These are phyloP conservation scores for Macrosiphum euphorbiae DNA, from an alignment of 2,888 invertebrate species.

Conservation along the genomic window DNA sequence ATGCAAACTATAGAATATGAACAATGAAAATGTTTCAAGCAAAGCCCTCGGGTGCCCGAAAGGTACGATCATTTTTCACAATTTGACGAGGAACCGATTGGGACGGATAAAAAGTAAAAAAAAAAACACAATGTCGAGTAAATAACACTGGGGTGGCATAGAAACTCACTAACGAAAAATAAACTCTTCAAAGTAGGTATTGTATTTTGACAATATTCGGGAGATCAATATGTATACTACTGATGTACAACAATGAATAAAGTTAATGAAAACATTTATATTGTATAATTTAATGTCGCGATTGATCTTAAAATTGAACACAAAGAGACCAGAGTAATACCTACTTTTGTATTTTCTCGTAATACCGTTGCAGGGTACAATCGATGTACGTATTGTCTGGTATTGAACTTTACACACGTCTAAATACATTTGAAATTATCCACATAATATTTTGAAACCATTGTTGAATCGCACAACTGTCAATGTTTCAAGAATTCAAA, in stretches of 20 bases:
- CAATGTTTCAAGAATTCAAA: too few species aligned
- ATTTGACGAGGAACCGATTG: conserved; percentile 1
- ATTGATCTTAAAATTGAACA: background rate
- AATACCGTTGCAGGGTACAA: background rate
- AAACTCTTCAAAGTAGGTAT: background rate
- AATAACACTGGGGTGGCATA: background rate
- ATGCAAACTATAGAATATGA: background rate
- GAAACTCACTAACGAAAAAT: background rate
- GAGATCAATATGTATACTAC: background rate
- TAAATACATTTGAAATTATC: background rate
- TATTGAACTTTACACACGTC: background rate
- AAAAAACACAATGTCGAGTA: background rate
- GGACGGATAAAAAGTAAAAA: background rate
- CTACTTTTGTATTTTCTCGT: background rate
- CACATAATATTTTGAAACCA: background rate
- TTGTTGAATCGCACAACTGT: background rate
- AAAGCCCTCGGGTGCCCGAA: background rate
- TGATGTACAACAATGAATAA: background rate
- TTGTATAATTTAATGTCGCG: background rate
- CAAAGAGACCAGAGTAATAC: background rate
- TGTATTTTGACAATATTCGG: background rate
- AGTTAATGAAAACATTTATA: background rate
- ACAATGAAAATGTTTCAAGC: background rate
- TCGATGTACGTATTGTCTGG: background rate
- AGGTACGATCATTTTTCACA: background rate